Evolutionary conservation across 2,113 vertebrate species (phyloP), one percentile per base, ranked within the genome.

Genomic region (Tupaia tana): DNA sequence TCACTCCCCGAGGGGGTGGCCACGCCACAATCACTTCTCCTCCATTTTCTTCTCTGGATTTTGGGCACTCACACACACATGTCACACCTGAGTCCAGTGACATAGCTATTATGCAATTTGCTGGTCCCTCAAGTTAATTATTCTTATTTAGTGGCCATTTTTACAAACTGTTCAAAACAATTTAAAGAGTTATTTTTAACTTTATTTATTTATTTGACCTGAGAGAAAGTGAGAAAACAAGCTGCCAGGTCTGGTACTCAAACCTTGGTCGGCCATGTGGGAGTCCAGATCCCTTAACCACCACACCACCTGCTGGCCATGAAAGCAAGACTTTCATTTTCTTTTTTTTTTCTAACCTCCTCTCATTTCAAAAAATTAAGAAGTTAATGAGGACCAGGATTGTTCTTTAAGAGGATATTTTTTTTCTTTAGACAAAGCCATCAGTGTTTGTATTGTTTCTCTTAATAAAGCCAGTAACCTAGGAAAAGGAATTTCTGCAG

Each of bases 131-230:
- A 73, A 89, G 34, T 94, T 90, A 81, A 59, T 81, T 54, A 54
- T 56, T 90, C 67, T 81, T 90, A 78, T 78, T 93, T 85, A 86
- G 34, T 90, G 24, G 14, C 59, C 29, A 6, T 87, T 70, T 93
- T 61, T 83, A 71, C 20, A 74, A 58, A 27, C 24, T 86, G 22
- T 73, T 87, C 83, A 79, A 43, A 43, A 81, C 74, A 43, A 67
- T 75, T 89, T 24, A 43, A 43, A 43, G 43, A 43, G 43, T 43
- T 43, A 43, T 43, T 43, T 43, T 43, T 43, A 43, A 43, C 43
- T 43, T 43, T 43, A 43, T 43, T 43, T 43, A 43, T 43, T 43
- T 43, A 43, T 43, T 43, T 43, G 43, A 43, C 43, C 43, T 3
- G 43, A 43, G 43, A 43, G 43, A 43, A 43, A 43, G 43, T 43